phyloP scores from a whole-genome alignment of 2,797 vertebrate genomes.

The Mus caroli region DNA sequence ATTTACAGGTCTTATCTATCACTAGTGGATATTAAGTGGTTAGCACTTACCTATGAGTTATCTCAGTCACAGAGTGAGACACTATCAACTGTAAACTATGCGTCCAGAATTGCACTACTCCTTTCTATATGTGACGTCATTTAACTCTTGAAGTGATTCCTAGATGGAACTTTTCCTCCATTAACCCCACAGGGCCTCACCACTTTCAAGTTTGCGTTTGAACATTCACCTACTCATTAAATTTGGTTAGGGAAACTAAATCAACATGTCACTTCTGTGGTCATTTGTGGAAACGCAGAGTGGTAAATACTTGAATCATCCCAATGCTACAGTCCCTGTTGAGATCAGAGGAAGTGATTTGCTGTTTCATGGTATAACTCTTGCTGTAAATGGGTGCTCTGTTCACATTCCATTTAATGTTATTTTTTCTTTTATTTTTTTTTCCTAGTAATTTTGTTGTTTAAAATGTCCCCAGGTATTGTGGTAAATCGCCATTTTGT shows the following conservation, averaged over 20 bases:
- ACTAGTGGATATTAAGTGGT: background rate
- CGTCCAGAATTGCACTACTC: background rate
- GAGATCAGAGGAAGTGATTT: background rate
- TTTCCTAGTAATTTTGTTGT: background rate
- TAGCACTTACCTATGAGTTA: background rate
- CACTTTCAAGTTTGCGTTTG: background rate
- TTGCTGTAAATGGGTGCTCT: background rate
- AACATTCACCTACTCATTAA: background rate
- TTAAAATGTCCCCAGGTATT: background rate
- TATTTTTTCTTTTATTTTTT: background rate
- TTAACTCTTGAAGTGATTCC: background rate
- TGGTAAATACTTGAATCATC: background rate
- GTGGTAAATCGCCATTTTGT: background rate
- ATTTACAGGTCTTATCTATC: background rate
- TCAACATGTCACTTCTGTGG: background rate
- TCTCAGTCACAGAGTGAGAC: background rate
- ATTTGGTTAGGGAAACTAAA: background rate
- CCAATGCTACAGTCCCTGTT: background rate
- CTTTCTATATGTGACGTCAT: background rate
- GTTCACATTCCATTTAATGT: background rate
- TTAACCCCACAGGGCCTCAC: background rate
- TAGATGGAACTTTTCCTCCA: background rate
- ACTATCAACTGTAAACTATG: background rate
- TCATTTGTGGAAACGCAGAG: background rate
- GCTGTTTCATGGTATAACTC: background rate